Conservation (phyloP, 1,140 invertebrate genomes). For the Luehdorfia chinensis region DNA sequence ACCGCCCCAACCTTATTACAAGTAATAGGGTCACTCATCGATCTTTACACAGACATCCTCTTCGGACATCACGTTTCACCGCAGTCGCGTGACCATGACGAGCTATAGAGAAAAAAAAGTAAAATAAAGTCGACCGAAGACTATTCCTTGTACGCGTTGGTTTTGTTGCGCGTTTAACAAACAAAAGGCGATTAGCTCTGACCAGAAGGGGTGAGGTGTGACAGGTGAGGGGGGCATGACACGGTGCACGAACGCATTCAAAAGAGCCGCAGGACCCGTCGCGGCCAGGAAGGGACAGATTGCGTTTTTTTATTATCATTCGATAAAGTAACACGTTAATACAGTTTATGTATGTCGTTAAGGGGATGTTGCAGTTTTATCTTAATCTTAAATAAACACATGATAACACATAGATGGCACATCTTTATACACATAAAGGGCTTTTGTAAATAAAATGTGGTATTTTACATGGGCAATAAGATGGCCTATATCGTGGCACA, state of each 20-base stretch:
- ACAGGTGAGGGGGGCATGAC: slow-evolving; percentile 27
- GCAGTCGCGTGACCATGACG: background rate
- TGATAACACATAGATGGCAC: no score
- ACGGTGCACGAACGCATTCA: slow-evolving; percentile 50
- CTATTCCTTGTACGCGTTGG: slow-evolving; percentile 50
- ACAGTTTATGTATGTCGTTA: slow-evolving; percentile 1
- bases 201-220: slow-evolving; percentile 25
- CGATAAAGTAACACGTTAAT: no score
- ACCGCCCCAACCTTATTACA: no score
- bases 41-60: no score
- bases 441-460: no score
- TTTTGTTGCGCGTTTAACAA: slow-evolving; percentile 62
- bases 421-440: no score
- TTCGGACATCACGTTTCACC: background rate
- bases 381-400: no score
- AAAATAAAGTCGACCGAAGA: slow-evolving; percentile 24
- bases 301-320: slow-evolving; percentile 21
- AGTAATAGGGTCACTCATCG: no score
- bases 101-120: slow-evolving; percentile 14
- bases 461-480: no score
- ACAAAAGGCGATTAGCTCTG: slow-evolving; percentile 55
- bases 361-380: background rate
- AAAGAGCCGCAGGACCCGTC: slow-evolving; percentile 58
- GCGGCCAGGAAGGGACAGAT: slow-evolving; percentile 37
- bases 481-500: no score